phyloP scores from a whole-genome alignment of 2,888 invertebrate species.

The Chelonus formosanus region DNA sequence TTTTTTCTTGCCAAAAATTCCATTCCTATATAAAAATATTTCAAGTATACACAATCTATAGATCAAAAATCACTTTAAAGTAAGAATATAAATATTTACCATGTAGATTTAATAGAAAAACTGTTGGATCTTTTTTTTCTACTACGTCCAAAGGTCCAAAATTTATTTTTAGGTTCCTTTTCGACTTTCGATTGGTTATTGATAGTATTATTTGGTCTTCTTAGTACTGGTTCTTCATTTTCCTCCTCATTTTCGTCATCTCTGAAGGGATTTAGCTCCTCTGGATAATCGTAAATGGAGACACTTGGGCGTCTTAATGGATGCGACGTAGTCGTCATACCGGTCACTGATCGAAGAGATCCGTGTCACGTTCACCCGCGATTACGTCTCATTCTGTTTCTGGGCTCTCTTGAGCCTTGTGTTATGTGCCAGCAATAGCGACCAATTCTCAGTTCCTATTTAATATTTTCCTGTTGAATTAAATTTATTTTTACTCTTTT shows the following conservation, averaged over 20 bases:
- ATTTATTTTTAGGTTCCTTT: constrained; percentile 56
- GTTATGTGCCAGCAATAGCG: no score
- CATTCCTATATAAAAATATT: constrained; percentile 50
- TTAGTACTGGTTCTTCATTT: constrained; percentile 33
- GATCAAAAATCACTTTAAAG: not conserved
- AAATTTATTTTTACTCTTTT: no score
- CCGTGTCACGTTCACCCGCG: constrained; percentile 43
- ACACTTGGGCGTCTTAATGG: constrained; percentile 64
- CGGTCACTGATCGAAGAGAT: constrained; percentile 25
- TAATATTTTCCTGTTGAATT: no score
- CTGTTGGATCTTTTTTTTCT: constrained; percentile 71
- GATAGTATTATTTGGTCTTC: constrained; percentile 43
- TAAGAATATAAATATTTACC: constrained; percentile 39
- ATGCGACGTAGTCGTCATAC: constrained; percentile 28
- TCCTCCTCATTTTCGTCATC: constrained; percentile 72
- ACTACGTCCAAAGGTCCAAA: constrained; percentile 63
- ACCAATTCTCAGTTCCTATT: no score
- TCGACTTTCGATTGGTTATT: constrained; percentile 5
- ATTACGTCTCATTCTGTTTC: constrained; percentile 39
- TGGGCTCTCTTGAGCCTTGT: no score
- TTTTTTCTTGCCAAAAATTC: constrained; percentile 58
- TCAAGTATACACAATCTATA: not conserved
- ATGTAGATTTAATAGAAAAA: constrained; percentile 65
- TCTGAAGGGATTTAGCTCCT: constrained; percentile 79
- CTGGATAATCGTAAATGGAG: constrained; percentile 78